A percentile compares a stretch with the other conserved stretches of the same genome.
Evolutionary conservation across 2,797 vertebrate species (phyloP).

Genomic region (Melanotaenia nigrans): DNA sequence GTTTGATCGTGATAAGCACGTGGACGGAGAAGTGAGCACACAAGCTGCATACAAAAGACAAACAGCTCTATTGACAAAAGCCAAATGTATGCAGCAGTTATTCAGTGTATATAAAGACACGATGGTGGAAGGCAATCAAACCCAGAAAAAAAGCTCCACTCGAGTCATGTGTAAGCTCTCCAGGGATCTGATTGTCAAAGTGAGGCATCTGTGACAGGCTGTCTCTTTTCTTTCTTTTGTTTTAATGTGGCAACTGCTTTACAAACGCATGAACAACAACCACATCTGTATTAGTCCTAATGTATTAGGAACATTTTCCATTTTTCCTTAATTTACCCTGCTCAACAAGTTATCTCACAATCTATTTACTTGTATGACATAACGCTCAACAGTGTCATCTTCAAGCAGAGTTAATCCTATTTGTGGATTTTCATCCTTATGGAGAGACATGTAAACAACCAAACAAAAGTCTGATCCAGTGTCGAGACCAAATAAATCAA

Average conservation of each 20-base stretch:
- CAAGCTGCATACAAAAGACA: conserved; percentile 58
- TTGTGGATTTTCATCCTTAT: conserved; percentile 25
- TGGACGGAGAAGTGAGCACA: conserved; percentile 54
- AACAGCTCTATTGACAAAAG: conserved; percentile 58
- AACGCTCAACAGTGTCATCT: conserved; percentile 10
- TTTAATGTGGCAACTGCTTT: neutral
- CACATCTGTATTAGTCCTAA: conserved; percentile 17
- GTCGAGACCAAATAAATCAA: neutral
- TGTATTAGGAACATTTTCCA: conserved; percentile 31
- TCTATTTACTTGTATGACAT: conserved; percentile 32
- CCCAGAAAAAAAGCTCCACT: conserved; percentile 26
- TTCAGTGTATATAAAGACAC: conserved; percentile 43
- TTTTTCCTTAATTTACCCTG: conserved; percentile 7
- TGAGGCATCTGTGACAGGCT: conserved; percentile 19
- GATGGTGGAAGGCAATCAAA: conserved; percentile 38
- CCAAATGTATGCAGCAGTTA: conserved; percentile 48
- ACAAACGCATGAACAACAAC: conserved; percentile 5
- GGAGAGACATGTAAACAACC: neutral
- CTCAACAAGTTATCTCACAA: conserved; percentile 57
- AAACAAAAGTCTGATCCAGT: too few relatives aligned
- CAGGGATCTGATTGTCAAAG: conserved; percentile 23
- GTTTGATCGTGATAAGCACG: conserved; percentile 67
- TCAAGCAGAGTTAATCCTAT: conserved; percentile 13
- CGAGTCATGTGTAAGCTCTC: conserved; percentile 39
- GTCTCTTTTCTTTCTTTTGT: neutral